These are phyloP conservation scores for Labeo catla DNA, from an alignment of 2,113 vertebrate species.

Conservation along the genomic window DNA sequence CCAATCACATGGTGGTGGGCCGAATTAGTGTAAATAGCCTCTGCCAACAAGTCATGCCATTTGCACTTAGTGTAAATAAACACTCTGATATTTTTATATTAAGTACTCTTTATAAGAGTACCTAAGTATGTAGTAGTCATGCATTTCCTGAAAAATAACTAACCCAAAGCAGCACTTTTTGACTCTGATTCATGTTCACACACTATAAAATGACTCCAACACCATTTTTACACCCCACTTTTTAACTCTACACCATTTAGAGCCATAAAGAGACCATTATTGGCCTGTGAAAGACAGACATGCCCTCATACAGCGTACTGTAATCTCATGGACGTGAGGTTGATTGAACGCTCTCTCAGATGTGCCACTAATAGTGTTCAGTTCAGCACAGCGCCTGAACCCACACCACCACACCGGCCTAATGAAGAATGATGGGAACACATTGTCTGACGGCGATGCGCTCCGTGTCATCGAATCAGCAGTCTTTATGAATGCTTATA, in stretches of 20 bases:
- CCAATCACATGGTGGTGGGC: too few species aligned
- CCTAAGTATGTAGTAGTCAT: too few species aligned
- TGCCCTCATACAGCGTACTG: background rate
- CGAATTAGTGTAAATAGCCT: too few species aligned
- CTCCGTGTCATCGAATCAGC: conserved; percentile 7
- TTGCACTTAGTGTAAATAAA: too few species aligned
- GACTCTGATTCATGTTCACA: background rate
- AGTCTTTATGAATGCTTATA: conserved; percentile 33
- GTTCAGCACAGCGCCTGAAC: conserved; percentile 11
- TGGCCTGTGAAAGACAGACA: conserved; percentile 12
- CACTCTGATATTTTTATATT: background rate
- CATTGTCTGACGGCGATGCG: background rate
- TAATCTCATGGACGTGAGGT: background rate
- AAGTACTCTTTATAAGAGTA: background rate
- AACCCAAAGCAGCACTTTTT: conserved; percentile 1
- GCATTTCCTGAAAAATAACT: background rate
- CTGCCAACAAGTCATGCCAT: too few species aligned
- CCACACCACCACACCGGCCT: background rate
- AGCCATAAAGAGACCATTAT: background rate
- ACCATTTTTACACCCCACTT: background rate
- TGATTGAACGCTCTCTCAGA: conserved; percentile 12
- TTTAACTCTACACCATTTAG: background rate
- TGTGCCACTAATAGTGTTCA: conserved; percentile 7
- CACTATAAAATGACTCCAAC: background rate
- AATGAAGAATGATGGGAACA: conserved; percentile 29